A percentile compares a stretch with the other conserved stretches of the same genome.
These are phyloP conservation scores for Scarus forsteni DNA, from an alignment of 2,797 vertebrate genomes.

Conservation along the genomic window DNA sequence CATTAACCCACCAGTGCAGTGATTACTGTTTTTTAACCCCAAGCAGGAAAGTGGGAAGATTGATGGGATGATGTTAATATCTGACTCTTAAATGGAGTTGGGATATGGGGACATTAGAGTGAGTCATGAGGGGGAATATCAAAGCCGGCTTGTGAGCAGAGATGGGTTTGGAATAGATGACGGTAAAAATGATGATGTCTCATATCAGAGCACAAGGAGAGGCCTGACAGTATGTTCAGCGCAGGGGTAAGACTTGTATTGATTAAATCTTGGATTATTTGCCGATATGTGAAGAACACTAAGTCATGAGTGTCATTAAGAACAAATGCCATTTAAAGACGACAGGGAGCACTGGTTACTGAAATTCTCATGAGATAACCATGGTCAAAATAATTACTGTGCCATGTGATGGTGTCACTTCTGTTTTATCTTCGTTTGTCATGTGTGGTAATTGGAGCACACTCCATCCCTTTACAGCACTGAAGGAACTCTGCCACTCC, in stretches of 20 bases:
- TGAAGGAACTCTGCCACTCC: no score
- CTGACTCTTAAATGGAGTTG: constrained; percentile 56
- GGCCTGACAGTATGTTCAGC: neutral
- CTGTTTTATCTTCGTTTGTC: no score
- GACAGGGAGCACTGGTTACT: no score
- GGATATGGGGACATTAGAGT: constrained; percentile 35
- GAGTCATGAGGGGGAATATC: constrained; percentile 16
- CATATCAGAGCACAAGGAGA: neutral
- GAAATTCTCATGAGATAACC: no score
- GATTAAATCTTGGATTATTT: no score
- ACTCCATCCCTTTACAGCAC: no score
- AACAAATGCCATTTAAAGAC: no score
- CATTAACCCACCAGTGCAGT: constrained; percentile 63
- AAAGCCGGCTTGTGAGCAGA: constrained; percentile 28
- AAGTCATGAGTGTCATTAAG: no score
- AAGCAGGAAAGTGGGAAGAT: constrained; percentile 53
- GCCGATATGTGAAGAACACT: no score
- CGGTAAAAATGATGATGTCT: constrained; percentile 30
- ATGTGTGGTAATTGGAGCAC: no score
- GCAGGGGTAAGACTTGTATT: neutral
- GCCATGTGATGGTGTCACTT: no score
- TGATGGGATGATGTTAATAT: constrained; percentile 57
- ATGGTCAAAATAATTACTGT: no score
- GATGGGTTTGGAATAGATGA: neutral
- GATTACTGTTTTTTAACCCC: constrained; percentile 71